phyloP scores from a whole-genome alignment of 2,113 vertebrate genomes.

The Crotophaga sulcirostris region DNA sequence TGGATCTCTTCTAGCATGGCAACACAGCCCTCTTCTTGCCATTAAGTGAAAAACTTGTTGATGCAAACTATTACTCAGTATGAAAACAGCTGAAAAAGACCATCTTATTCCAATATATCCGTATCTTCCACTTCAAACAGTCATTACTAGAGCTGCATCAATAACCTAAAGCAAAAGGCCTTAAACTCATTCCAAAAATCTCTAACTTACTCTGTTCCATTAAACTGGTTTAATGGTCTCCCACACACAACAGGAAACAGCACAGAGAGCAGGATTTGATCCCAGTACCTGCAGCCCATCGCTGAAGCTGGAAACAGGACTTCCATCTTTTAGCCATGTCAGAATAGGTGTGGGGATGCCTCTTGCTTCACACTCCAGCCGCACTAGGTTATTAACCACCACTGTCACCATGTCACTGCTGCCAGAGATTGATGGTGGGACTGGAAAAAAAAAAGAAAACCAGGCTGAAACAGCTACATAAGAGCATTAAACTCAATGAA shows the following conservation, averaged over 20 bases:
- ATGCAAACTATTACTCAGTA: neutral
- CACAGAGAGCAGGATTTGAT: neutral
- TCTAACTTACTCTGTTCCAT: neutral
- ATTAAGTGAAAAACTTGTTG: neutral
- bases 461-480: neutral
- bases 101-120: neutral
- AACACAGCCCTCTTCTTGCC: neutral
- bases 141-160: neutral
- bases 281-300: constrained; percentile 86
- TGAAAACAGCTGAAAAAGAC: neutral
- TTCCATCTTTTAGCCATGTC: constrained; percentile 95
- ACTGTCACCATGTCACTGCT: constrained; percentile 81
- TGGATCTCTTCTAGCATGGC: neutral
- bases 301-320: constrained; percentile 88
- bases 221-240: neutral
- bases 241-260: neutral
- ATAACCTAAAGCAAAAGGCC: neutral
- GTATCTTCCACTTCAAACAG: neutral
- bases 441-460: constrained; percentile 39
- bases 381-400: constrained; percentile 87
- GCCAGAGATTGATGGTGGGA: constrained; percentile 89
- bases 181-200: neutral
- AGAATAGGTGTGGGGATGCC: constrained; percentile 90
- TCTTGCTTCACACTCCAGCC: constrained; percentile 90
- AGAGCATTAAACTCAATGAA: neutral